phyloP scores from a whole-genome alignment of 2,113 vertebrate species.

The Corythaixoides concolor region DNA sequence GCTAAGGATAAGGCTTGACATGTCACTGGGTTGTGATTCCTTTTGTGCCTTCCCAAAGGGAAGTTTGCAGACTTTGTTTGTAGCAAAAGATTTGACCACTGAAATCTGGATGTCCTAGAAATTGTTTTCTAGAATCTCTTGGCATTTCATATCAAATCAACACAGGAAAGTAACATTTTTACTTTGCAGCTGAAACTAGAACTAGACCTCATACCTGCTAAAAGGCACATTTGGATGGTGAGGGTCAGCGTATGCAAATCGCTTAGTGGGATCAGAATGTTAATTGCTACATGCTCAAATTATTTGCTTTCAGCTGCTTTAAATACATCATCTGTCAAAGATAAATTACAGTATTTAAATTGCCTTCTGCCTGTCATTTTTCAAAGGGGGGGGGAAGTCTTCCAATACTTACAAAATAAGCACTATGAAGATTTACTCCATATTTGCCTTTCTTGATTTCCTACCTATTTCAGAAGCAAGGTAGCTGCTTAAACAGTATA shows the following conservation, averaged over 20 bases:
- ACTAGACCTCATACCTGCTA: neutral
- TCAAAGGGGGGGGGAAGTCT: neutral
- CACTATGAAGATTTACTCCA: neutral
- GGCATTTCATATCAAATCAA: neutral
- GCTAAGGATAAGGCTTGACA: neutral
- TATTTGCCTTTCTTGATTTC: neutral
- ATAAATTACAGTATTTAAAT: conserved; percentile 53
- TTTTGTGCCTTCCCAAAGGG: neutral
- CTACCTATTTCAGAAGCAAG: neutral
- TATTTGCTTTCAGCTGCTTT: conserved; percentile 29
- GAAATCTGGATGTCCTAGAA: neutral
- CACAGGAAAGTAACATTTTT: neutral
- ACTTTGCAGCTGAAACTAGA: neutral
- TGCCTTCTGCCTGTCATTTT: conserved; percentile 24
- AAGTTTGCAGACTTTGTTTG: neutral
- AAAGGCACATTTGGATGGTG: neutral
- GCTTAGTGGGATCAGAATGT: neutral
- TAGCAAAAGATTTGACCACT: neutral
- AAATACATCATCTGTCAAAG: conserved; percentile 21
- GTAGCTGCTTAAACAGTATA: neutral
- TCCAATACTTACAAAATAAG: neutral
- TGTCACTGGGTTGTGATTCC: neutral
- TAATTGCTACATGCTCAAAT: conserved; percentile 42
- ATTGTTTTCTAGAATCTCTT: neutral
- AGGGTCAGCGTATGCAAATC: conserved; percentile 4